Evolutionary conservation across 2,797 vertebrate species (phyloP), one percentile per base, ranked within the genome.

Genomic region (Aeoliscus strigatus): DNA sequence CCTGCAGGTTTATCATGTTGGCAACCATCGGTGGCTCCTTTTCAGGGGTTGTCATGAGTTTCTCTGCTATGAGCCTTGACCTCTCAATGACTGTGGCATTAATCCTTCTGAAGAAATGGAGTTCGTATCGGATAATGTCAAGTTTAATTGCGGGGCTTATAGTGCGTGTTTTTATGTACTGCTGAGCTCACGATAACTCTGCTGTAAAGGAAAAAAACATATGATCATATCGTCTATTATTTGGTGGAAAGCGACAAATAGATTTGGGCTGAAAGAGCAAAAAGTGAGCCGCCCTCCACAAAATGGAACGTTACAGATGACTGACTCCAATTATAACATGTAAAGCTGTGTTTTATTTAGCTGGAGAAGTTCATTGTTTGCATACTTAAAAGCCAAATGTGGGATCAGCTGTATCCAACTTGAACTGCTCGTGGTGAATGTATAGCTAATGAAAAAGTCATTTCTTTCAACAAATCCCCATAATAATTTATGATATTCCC

Each of bases 401-500:
- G 39, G 56, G 47, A 61, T 75, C 68, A 58, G 33, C 57, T 69
- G 16, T 59, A 65, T 74, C 65, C 53, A 73, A 48, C 37, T 74
- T 69, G 66, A 77, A 74, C 49, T 63, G 63, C 66, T 55, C 34
- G 26, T 65, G 45, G 65, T 67, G 53, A 74, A 66, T 65, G 51
- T 79, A 61, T 63, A 66, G 60, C 57, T 51, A 42, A 54, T 74
- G 66, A 66, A 46, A 77, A 69, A 61, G 52, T 70, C 33, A 79
- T 82, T 79, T 63, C 34, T 52, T 37, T 51, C 68, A 64, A 79
- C 69, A 77, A 52, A 65, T 77, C 32, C 15, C 21, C 34, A 21
- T 78, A 81, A 81, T 72, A 81, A 54, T 83, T 84, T 80, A 84
- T 78, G 77, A 51, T 75, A 54, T 53, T 50, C 61, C n/a, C n/a